A percentile compares a stretch with the other conserved stretches of the same genome.
Evolutionary conservation across 2,797 vertebrate genomes (phyloP).

Genomic region (Tauraco hartlaubi): DNA sequence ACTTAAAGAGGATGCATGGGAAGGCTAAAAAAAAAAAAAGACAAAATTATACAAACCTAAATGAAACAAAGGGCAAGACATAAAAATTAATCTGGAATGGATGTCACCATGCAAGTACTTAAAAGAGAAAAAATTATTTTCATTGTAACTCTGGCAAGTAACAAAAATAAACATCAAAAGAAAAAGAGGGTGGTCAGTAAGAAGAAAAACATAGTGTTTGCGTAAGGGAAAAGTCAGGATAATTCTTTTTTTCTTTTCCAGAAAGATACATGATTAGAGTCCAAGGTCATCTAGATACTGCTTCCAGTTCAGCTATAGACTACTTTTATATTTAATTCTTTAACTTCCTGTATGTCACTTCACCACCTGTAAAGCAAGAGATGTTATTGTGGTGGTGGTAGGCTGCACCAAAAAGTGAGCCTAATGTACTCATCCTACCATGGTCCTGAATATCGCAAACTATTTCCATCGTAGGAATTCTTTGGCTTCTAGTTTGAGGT

Average conservation of each 20-base stretch:
- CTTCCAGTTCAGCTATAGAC: not conserved
- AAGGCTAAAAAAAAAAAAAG: not conserved
- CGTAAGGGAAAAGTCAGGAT: not conserved
- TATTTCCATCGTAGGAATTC: not conserved
- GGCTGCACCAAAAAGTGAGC: not conserved
- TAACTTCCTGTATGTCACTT: not conserved
- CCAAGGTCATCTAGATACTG: not conserved
- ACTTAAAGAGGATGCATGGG: not conserved
- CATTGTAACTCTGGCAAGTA: not conserved
- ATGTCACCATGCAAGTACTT: not conserved
- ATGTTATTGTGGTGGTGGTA: not conserved
- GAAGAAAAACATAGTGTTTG: not conserved
- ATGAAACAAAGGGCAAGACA: not conserved
- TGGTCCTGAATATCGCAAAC: not conserved
- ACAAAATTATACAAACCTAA: not conserved
- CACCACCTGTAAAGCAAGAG: not conserved
- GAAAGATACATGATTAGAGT: not conserved
- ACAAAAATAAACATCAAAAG: not conserved
- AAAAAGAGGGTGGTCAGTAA: not conserved
- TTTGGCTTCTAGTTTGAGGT: not conserved
- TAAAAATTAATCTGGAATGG: not conserved
- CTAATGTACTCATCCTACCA: not conserved
- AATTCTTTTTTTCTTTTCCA: too few relatives aligned
- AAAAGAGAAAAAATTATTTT: not conserved
- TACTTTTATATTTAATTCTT: not conserved